Evolutionary conservation across 2,797 vertebrate genomes (phyloP).

Genomic region (Acanthiza pusilla): DNA sequence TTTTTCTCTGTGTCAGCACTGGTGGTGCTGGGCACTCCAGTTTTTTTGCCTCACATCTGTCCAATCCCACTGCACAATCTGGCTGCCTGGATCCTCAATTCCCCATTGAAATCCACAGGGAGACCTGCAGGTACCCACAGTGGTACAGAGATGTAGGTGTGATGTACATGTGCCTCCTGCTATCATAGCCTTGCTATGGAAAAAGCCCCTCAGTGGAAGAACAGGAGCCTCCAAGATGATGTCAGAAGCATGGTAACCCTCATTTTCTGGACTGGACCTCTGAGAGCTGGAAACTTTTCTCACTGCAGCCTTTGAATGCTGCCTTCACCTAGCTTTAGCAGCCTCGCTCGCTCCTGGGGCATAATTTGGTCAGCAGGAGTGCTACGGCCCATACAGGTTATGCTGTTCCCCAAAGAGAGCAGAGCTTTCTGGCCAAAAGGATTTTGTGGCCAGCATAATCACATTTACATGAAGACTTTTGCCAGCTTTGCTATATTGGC

Average conservation of each 20-base stretch:
- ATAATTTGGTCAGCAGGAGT: background rate
- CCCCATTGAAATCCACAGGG: background rate
- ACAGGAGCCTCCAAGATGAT: background rate
- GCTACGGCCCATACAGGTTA: background rate
- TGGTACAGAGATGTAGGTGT: background rate
- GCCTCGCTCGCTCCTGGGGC: background rate
- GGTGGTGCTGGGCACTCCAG: background rate
- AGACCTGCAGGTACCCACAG: background rate
- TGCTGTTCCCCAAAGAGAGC: background rate
- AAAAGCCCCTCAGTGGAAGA: background rate
- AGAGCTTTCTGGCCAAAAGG: background rate
- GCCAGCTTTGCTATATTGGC: background rate
- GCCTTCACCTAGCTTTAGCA: background rate
- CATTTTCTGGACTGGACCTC: background rate
- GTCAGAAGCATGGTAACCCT: background rate
- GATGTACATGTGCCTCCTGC: background rate
- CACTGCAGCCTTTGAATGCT: background rate
- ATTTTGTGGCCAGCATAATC: background rate
- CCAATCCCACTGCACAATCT: background rate
- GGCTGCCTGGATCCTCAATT: background rate
- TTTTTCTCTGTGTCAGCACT: background rate
- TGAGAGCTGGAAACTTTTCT: background rate
- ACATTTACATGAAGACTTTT: background rate
- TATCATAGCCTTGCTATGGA: background rate
- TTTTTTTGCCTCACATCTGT: background rate